Evolutionary conservation across 2,888 invertebrate species (phyloP).

Genomic region (Pyrrhia umbra): DNA sequence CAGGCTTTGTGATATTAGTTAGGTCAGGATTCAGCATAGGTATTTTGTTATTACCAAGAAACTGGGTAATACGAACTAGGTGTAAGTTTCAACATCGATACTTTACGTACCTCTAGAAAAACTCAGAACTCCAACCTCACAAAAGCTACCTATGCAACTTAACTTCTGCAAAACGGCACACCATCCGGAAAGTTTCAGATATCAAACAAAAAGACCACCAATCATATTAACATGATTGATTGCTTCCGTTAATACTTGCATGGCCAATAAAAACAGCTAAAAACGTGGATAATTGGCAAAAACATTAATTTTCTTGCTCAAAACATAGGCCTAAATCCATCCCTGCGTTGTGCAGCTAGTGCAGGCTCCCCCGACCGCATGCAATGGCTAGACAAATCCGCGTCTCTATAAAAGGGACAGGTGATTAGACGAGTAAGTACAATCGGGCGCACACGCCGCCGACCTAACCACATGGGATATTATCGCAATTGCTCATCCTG

Average conservation of each 20-base stretch:
- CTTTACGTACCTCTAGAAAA: no score
- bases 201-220: not conserved
- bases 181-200: not conserved
- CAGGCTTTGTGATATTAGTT: no score
- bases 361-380: slow-evolving; percentile 85
- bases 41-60: no score
- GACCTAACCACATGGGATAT: slow-evolving; percentile 81
- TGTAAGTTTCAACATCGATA: no score
- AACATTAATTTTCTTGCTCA: not conserved
- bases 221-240: not conserved
- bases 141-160: not conserved
- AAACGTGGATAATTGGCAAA: not conserved
- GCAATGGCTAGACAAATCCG: slow-evolving; percentile 87
- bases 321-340: slow-evolving; percentile 67
- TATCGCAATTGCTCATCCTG: slow-evolving; percentile 57
- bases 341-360: slow-evolving; percentile 80
- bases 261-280: not conserved
- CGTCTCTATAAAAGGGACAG: slow-evolving; percentile 90
- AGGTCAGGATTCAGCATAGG: no score
- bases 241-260: not conserved
- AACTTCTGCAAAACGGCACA: not conserved
- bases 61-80: no score
- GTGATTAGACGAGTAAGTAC: slow-evolving; percentile 87
- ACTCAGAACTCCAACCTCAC: not conserved
- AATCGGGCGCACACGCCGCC: slow-evolving; percentile 83